phyloP scores from a whole-genome alignment of 2,113 vertebrate species.

The Triplophysa rosa region DNA sequence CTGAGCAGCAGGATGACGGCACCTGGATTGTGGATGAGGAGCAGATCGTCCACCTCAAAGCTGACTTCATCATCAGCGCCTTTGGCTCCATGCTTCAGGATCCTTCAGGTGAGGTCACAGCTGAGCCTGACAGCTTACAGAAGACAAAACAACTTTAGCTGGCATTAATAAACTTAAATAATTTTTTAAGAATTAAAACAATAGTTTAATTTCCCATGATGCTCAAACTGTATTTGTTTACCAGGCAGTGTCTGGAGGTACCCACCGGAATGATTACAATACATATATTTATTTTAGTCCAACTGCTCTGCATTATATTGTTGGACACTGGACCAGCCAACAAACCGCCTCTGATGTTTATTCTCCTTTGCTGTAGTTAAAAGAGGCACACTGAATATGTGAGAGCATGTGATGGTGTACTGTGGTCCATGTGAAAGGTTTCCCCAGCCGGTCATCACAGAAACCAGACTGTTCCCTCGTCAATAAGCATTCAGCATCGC shows the following conservation, averaged over 20 bases:
- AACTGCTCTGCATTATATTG: not conserved
- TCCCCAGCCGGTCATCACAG: constrained; percentile 34
- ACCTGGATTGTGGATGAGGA: constrained; percentile 87
- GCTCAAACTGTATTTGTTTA: constrained; percentile 2
- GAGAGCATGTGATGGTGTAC: not conserved
- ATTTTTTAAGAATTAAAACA: too few relatives aligned
- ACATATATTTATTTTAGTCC: not conserved
- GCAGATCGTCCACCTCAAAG: constrained; percentile 81
- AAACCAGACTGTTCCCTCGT: constrained; percentile 40
- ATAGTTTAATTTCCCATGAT: constrained; percentile 1
- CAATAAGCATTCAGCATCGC: constrained; percentile 44
- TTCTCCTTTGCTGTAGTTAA: not conserved
- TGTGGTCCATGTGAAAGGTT: constrained; percentile 34
- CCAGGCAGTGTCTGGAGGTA: constrained; percentile 6
- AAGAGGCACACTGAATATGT: not conserved
- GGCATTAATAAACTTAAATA: not conserved
- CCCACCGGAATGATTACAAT: not conserved
- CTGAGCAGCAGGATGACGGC: constrained; percentile 81
- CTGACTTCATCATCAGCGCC: constrained; percentile 89
- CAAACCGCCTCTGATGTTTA: not conserved
- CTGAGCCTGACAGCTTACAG: not conserved
- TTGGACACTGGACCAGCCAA: not conserved
- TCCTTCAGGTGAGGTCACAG: constrained; percentile 70
- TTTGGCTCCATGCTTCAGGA: constrained; percentile 85
- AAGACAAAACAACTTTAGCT: not conserved